Base-by-base conservation (phyloP, 2,888 invertebrate genomes). In the Cerastis rubricosa region DNA sequence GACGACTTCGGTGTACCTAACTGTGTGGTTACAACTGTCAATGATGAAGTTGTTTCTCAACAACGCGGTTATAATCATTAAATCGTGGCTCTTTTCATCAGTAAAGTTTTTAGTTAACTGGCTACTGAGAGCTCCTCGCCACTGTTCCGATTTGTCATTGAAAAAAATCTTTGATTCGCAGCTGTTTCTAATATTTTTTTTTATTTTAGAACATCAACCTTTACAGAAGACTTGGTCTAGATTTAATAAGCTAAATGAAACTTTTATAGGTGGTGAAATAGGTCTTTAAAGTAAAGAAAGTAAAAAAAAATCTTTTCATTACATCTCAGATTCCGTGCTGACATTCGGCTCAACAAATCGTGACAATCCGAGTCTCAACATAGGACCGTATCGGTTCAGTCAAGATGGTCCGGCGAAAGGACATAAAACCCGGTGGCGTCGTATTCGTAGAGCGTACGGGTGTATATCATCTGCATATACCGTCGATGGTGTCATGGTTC, bases 361-460 rank as follows among this genome's bases (percentile, higher is more conserved):
- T 61, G 61, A 29, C 19, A 61, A 61, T 35, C 61, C 19, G 61
- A 12, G 19, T 61, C 61, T 61, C 61, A 61, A 19, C 61, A 61
- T 61, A 2, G 61, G 61, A 5, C 11, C 5, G 35, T 35, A 61
- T 61, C 61, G 61, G 29, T 61, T 61, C 19, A 35, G 35, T 61
- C 19, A 5, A 19, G 29, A 5, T 35, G 29, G 61, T 61, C 35
- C 61, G 61, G 29, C 19, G 9, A 61, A 29, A 29, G 59, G 35
- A 19, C 19, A 1, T 11, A 61, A 19, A 61, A 35, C 19, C 5
- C 61, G 61, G 6, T 35, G 61, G 61, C 29, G 61, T 19, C 35
- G 61, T 35, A 17, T 35, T 61, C 9, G 61, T 9, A 35, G 11
- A 35, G 5, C 19, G 19, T 19, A 5, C 9, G 61, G 61, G 9